These are phyloP conservation scores for Dallia pectoralis DNA, from an alignment of 2,797 vertebrate genomes.

Conservation along the genomic window DNA sequence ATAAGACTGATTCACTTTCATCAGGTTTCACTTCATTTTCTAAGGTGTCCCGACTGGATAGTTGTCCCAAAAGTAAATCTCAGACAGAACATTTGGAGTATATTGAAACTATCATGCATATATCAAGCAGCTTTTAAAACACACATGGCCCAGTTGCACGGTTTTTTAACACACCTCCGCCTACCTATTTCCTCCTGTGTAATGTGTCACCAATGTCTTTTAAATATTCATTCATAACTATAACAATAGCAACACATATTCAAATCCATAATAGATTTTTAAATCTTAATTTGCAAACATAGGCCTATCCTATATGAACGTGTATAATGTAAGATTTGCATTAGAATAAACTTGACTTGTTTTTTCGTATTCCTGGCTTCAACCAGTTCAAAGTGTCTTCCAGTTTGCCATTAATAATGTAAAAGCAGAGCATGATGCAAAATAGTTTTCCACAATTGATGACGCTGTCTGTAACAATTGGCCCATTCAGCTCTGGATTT, in stretches of 20 bases:
- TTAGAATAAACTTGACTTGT: background rate
- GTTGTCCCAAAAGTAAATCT: background rate
- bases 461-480: background rate
- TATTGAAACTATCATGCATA: background rate
- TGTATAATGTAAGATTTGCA: background rate
- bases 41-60: background rate
- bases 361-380: background rate
- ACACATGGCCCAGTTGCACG: background rate
- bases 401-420: background rate
- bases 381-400: background rate
- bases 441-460: background rate
- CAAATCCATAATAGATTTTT: background rate
- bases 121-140: background rate
- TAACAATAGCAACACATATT: background rate
- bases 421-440: background rate
- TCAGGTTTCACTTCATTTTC: background rate
- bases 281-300: background rate
- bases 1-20: conserved; percentile 1
- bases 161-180: background rate
- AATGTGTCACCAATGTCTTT: background rate
- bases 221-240: background rate
- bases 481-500: background rate
- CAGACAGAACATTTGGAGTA: background rate
- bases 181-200: background rate
- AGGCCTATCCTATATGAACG: background rate